Percentiles rank a stretch among this genome's conserved stretches.
Conservation (phyloP, 2,113 vertebrate genomes). For the Tachuris rubrigastra region DNA sequence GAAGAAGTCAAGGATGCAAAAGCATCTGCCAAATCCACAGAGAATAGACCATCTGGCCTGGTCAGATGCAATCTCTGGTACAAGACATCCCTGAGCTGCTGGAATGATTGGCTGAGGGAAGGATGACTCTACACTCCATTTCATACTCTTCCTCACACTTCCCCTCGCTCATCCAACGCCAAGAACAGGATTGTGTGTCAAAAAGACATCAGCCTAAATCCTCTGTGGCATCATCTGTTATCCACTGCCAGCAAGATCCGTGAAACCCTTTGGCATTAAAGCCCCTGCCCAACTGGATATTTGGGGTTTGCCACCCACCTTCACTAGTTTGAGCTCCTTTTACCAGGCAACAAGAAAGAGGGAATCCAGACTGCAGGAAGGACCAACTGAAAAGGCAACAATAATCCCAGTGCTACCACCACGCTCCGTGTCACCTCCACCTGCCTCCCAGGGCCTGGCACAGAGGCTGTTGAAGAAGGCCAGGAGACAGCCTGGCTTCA, state of each 20-base stretch:
- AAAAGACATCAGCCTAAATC: not conserved
- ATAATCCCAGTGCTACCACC: not conserved
- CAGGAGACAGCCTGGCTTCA: not conserved
- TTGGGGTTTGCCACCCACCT: not conserved
- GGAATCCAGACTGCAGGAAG: not conserved
- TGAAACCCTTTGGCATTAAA: not conserved
- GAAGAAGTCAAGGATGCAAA: constrained; percentile 29
- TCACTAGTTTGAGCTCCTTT: not conserved
- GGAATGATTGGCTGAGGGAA: not conserved
- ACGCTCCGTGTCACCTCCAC: not conserved
- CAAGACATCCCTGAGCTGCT: constrained; percentile 14
- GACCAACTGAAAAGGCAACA: not conserved
- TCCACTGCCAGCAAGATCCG: not conserved
- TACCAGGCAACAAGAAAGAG: not conserved
- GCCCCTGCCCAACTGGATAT: not conserved
- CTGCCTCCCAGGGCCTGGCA: not conserved
- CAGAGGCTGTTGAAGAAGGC: not conserved
- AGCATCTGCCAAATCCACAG: constrained; percentile 4
- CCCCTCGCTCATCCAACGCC: not conserved
- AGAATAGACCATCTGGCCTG: not conserved
- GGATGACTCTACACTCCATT: not conserved
- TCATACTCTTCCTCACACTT: not conserved
- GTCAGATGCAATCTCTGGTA: constrained; percentile 12
- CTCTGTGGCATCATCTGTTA: not conserved
- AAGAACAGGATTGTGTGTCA: not conserved